These are phyloP conservation scores for Caenorhabditis zanzibari DNA, from an alignment of 2,888 invertebrate species.

Conservation along the genomic window DNA sequence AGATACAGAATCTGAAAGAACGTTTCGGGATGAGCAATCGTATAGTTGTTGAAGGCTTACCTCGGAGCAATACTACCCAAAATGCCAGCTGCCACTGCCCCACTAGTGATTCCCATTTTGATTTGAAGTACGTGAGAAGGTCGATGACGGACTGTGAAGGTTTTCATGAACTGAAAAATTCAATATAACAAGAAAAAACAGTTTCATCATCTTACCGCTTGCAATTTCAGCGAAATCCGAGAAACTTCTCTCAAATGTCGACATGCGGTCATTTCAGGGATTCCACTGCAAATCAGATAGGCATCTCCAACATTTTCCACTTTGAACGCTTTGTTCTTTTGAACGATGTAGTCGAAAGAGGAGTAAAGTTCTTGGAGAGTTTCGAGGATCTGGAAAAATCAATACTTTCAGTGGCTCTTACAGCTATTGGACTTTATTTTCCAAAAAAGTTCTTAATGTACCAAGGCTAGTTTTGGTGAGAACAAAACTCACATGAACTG, in stretches of 20 bases:
- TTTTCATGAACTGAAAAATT: slow-evolving; percentile 57
- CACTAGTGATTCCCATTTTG: slow-evolving; percentile 71
- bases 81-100: slow-evolving; percentile 74
- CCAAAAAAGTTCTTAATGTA: no score
- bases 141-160: slow-evolving; percentile 69
- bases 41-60: no score
- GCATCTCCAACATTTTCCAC: slow-evolving; percentile 77
- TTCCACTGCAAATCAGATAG: slow-evolving; percentile 73
- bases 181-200: background rate
- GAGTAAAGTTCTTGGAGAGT: slow-evolving; percentile 74
- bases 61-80: slow-evolving; percentile 73
- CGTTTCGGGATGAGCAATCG: no score
- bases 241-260: slow-evolving; percentile 69
- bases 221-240: slow-evolving; percentile 67
- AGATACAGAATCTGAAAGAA: slow-evolving; percentile 71
- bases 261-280: slow-evolving; percentile 67
- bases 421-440: no score
- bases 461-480: no score
- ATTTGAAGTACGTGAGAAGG: slow-evolving; percentile 63
- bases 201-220: slow-evolving; percentile 44
- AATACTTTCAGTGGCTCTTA: background rate
- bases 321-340: slow-evolving; percentile 72
- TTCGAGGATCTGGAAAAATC: slow-evolving; percentile 68
- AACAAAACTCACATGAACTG: slow-evolving; percentile 71
- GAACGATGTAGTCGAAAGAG: slow-evolving; percentile 72